A percentile compares a stretch with the other conserved stretches of the same genome.
Conservation (phyloP, 2,888 invertebrate genomes). For the Herminia tarsipennalis region DNA sequence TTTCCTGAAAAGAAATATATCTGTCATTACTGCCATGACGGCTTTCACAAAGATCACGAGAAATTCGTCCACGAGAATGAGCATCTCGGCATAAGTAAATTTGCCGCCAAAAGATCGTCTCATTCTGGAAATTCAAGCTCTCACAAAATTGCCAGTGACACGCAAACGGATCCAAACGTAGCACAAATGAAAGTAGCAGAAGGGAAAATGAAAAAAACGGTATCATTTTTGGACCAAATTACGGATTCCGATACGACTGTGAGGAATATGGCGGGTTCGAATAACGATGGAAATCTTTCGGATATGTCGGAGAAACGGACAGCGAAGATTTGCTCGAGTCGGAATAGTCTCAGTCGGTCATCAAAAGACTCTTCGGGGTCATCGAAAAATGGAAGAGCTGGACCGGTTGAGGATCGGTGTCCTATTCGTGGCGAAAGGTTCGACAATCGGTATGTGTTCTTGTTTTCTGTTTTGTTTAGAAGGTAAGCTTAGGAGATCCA, state of each 20-base stretch:
- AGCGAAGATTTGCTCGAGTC: too few species aligned
- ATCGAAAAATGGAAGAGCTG: too few species aligned
- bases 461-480: too few species aligned
- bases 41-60: constrained; percentile 63
- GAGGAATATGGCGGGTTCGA: too few species aligned
- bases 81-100: constrained; percentile 67
- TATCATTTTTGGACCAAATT: constrained; percentile 77
- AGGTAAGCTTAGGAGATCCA: too few species aligned
- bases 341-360: too few species aligned
- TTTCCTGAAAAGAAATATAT: constrained; percentile 62
- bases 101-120: constrained; percentile 36
- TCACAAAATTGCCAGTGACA: constrained; percentile 53
- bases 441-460: constrained; percentile 55
- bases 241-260: constrained; percentile 59
- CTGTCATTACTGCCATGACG: constrained; percentile 78
- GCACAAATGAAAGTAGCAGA: constrained; percentile 54
- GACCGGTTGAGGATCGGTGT: too few species aligned
- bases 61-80: constrained; percentile 70
- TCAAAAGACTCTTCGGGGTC: too few species aligned
- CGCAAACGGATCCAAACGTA: constrained; percentile 66
- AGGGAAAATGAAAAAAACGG: constrained; percentile 75
- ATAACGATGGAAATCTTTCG: constrained; percentile 26
- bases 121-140: constrained; percentile 29
- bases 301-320: constrained; percentile 54
- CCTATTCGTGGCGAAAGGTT: constrained; percentile 67